phyloP scores from a whole-genome alignment of 2,888 invertebrate genomes.

The Adela reaumurella region DNA sequence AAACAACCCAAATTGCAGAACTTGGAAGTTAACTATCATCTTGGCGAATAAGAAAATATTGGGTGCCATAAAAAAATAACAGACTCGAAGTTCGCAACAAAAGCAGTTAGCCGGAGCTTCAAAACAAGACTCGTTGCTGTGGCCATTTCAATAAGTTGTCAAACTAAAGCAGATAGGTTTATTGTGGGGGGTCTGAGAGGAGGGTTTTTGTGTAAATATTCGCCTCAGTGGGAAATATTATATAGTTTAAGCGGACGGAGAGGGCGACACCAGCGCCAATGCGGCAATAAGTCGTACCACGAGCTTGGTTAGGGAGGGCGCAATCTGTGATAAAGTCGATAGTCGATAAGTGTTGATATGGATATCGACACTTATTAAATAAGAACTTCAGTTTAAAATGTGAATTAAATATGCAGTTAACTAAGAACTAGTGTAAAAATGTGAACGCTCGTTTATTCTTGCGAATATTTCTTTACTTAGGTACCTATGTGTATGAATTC shows the following conservation, averaged over 20 bases:
- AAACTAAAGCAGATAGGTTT: constrained; percentile 37
- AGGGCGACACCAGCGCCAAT: neutral
- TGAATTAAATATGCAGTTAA: no score
- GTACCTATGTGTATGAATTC: no score
- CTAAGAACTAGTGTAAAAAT: no score
- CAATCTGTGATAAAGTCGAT: no score
- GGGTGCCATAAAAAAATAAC: neutral
- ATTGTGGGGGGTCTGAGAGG: constrained; percentile 12
- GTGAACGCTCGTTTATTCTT: no score
- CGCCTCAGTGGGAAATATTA: neutral
- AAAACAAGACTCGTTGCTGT: neutral
- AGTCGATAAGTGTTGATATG: no score
- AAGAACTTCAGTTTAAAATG: no score
- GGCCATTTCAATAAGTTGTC: constrained; percentile 26
- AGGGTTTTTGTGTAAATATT: constrained; percentile 5
- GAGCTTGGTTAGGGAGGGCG: neutral
- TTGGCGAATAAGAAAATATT: neutral
- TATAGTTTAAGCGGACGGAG: neutral
- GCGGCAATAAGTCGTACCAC: neutral
- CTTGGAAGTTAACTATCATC: neutral
- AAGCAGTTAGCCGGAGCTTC: neutral
- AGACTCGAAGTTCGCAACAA: neutral
- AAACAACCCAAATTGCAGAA: neutral
- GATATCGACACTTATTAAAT: no score
- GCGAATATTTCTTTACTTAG: no score